Conservation (phyloP, 2,113 vertebrate genomes). For the Serinus canaria region DNA sequence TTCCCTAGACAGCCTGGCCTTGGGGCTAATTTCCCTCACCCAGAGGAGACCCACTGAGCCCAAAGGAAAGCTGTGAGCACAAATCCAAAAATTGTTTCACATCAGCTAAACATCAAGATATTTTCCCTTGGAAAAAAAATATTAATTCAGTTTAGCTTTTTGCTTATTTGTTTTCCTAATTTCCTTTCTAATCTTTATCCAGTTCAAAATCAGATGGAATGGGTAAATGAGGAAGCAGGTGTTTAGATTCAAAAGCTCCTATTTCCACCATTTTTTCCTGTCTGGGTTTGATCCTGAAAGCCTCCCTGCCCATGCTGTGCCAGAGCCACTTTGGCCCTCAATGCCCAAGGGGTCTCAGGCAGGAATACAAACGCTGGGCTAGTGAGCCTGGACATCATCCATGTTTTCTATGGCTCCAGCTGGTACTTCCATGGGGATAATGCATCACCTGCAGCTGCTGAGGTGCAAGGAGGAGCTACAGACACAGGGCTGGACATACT, state of each 20-base stretch:
- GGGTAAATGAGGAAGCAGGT: background rate
- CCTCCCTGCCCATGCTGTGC: background rate
- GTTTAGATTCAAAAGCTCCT: background rate
- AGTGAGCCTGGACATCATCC: fast-evolving
- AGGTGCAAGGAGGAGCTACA: background rate
- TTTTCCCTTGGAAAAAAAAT: background rate
- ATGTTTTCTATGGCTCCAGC: background rate
- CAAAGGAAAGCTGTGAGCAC: background rate
- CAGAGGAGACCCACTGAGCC: background rate
- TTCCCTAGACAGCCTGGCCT: background rate
- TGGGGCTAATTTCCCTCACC: background rate
- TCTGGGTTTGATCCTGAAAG: background rate
- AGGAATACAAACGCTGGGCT: background rate
- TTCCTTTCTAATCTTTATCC: background rate
- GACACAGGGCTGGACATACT: background rate
- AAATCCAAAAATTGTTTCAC: background rate
- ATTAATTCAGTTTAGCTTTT: background rate
- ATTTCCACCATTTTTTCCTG: background rate
- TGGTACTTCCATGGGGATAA: background rate
- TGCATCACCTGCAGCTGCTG: background rate
- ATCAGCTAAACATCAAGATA: background rate
- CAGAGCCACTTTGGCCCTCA: background rate
- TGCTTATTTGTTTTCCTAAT: background rate
- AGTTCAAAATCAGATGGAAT: background rate
- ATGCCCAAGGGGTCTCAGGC: fast-evolving